Base-by-base conservation (phyloP, 2,113 vertebrate species). In the Mixornis gularis region DNA sequence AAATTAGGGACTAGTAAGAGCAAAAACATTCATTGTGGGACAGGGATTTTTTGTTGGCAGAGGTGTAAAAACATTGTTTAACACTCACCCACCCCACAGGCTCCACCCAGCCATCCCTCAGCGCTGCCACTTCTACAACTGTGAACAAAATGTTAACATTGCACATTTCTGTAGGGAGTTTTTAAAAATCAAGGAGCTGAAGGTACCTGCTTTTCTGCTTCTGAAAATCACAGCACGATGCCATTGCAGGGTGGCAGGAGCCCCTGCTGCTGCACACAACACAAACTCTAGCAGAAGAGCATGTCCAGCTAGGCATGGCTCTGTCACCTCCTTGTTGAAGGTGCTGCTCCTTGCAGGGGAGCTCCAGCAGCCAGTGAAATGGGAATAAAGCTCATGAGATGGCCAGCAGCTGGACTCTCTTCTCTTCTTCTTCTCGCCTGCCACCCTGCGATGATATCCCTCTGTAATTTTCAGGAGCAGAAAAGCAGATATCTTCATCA, bases 371-470 rank as follows among this genome's bases (percentile, higher is more conserved):
- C 1, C 3, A 43, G 18, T 38, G 71, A 48, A 79, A 64, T 3
- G 9, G 43, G 29, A 94, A 63, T 36, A 48, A 59, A 68, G 49
- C 9, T 59, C 36, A 60, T 0, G 0, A 60, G 30, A 27, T 26
- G 17, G 49, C 29, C 60, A 73, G 13, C 34, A 27, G 29, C n/a
- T 2, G 3, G 46, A 52, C 25, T 22, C 0, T 0, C 4, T 60
- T 60, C 12, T 56, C 8, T 41, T 55, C 4, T n/a, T 56, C 30
- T 55, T 56, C 21, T 59, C 12, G 78, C 32, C 74, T 29, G 12
- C 38, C 0, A 0, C 53, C 24, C 43, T 25, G 64, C 0, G 0
- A 17, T n/a, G 38, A 10, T 12, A 68, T 27, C 58, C 30, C 2
- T 0, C 6, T 41, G 12, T 15, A 3, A 1, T 48, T 74, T 78